Base-by-base conservation (phyloP, 2,113 vertebrate genomes). In the Phrynocephalus versicolor region DNA sequence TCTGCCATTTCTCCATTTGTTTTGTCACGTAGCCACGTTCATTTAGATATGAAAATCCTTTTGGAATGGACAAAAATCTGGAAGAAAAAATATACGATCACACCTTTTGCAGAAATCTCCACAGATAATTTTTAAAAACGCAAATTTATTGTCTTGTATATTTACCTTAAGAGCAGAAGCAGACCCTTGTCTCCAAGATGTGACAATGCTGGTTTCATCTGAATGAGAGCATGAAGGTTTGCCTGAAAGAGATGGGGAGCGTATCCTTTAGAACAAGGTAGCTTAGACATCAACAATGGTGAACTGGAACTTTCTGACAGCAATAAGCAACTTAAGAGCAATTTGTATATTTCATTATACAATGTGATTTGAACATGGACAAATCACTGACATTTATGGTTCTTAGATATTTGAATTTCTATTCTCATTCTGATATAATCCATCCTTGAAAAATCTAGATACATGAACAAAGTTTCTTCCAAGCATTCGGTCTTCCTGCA, bases 31-130 rank as follows among this genome's bases (percentile, higher is more conserved):
- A 99, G 85, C 99, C 99, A 87, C 99, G 97, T 94, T 99, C 98
- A 87, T 99, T 99, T 89, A 99, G 96, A 94, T 99, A 99, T 0
- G 98, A 98, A 96, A 99, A 99, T 0, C 99, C 99, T 95, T 99
- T 99, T 84, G 99, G 98, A 94, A 99, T 99, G 85, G 99, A 99
- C 82, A 99, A 96, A 95, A 99, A 99, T 93, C 99, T 99, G 86
- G 62, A 96, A 92, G 95, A 91, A 84, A 90, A 58, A 78, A 58
- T 51, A 82, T 87, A 89, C 88, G 39, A 93, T 35, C 37, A 90
- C 0, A 85, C 0, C 18, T 14, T 74, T 83, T 74, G 45, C 30
- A 74, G 23, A 45, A 62, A 62, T 89, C 7, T 89, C 18, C 14
- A 87, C 0, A 72, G 81, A 60, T 81, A 78, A n/a, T n/a, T n/a